Percentiles rank a stretch among this genome's conserved stretches.
Evolutionary conservation across 2,797 vertebrate species (phyloP).

Genomic region (Pitangus sulphuratus): DNA sequence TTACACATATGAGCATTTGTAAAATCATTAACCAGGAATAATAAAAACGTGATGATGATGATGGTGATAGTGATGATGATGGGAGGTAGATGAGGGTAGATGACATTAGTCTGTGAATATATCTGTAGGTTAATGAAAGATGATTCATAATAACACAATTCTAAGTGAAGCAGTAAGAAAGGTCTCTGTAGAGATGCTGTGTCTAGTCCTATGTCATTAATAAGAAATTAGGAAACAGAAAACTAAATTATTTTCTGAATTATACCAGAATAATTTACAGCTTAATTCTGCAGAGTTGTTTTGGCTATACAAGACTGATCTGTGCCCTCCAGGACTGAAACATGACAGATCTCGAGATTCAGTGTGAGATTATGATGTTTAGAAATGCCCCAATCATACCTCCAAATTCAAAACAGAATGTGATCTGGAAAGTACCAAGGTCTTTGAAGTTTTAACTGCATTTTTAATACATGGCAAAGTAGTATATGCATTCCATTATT

Average conservation of each 20-base stretch:
- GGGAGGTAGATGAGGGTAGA: neutral
- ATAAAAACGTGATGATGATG: neutral
- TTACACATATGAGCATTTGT: neutral
- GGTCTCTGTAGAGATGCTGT: neutral
- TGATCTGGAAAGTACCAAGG: neutral
- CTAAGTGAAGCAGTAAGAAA: neutral
- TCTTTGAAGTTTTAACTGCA: neutral
- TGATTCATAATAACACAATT: neutral
- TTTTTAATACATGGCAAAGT: neutral
- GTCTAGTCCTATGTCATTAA: neutral
- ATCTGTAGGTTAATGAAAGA: neutral
- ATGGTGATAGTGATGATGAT: neutral
- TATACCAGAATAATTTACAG: neutral
- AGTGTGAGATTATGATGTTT: neutral
- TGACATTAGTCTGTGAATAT: neutral
- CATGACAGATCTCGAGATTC: neutral
- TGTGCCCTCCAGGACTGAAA: neutral
- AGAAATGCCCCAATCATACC: neutral
- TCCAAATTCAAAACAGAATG: neutral
- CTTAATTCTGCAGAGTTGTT: neutral
- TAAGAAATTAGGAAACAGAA: neutral
- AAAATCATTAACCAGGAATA: neutral
- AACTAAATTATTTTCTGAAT: neutral
- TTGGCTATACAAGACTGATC: neutral
- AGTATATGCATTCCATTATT: neutral